Percentiles rank a stretch among this genome's conserved stretches.
phyloP scores from a whole-genome alignment of 2,888 invertebrate genomes.

The Acanthosepion pharaonis region DNA sequence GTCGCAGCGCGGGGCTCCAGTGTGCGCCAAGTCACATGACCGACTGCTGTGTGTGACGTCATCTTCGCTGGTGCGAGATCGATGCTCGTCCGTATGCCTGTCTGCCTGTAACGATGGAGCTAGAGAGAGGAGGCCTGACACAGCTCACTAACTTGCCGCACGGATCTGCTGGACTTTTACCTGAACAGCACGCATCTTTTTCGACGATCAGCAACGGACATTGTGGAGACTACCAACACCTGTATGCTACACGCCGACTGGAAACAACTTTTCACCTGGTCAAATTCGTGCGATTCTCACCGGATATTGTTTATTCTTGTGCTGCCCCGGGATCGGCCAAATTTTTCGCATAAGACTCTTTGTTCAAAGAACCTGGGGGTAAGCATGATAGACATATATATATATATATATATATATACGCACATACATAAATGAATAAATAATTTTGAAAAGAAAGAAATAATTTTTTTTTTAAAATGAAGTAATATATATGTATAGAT shows the following conservation, averaged over 20 bases:
- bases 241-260: background rate
- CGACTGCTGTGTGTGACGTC: constrained; percentile 33
- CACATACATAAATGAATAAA: background rate
- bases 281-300: background rate
- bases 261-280: constrained; percentile 11
- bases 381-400: background rate
- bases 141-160: background rate
- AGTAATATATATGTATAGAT: no score
- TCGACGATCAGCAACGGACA: background rate
- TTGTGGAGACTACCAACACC: constrained; percentile 21
- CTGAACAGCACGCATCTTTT: constrained; percentile 23
- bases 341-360: constrained; percentile 12
- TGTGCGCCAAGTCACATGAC: constrained; percentile 33
- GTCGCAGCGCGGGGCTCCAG: background rate
- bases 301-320: background rate
- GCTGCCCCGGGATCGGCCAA: constrained; percentile 33
- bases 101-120: constrained; percentile 33
- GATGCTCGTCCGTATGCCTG: background rate
- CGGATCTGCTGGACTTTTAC: constrained; percentile 33
- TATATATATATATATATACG: background rate
- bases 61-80: constrained; percentile 17
- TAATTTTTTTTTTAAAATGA: no score
- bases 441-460: background rate
- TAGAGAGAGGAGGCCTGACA: constrained; percentile 33
- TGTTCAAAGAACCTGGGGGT: constrained; percentile 33